Conservation (phyloP, 2,113 vertebrate species). For the Phalacrocorax brasilianus region DNA sequence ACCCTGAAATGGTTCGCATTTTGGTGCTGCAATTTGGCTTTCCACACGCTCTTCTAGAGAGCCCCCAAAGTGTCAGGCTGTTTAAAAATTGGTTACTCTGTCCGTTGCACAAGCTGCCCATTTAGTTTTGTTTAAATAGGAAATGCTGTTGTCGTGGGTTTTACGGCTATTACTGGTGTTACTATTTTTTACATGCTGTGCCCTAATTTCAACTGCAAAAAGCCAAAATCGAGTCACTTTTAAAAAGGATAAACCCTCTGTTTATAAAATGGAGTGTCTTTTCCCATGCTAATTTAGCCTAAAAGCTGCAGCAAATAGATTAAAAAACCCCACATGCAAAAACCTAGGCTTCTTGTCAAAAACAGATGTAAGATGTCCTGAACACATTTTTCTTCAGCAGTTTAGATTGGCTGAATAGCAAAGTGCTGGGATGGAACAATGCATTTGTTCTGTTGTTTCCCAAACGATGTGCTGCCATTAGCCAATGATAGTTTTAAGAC, state of each 20-base stretch:
- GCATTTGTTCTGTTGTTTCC: conserved; percentile 62
- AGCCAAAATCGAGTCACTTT: not conserved
- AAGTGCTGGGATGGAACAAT: conserved; percentile 33
- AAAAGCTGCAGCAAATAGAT: conserved; percentile 6
- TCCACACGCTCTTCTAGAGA: not conserved
- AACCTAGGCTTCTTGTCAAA: conserved; percentile 66
- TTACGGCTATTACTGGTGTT: not conserved
- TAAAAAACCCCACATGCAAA: not conserved
- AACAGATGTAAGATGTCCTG: conserved; percentile 74
- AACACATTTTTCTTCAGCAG: conserved; percentile 69
- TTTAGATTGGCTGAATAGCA: conserved; percentile 59
- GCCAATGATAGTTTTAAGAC: not conserved
- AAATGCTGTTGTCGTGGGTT: fast-evolving
- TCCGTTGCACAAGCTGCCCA: not conserved
- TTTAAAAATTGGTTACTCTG: not conserved
- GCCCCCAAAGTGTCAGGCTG: not conserved
- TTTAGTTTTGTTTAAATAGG: not conserved
- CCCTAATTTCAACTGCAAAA: not conserved
- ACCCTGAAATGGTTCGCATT: not conserved
- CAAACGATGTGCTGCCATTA: conserved; percentile 50
- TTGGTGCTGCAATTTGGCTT: not conserved
- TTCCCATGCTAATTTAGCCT: not conserved
- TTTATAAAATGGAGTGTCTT: not conserved
- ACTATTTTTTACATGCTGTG: not conserved
- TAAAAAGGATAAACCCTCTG: not conserved